These are phyloP conservation scores for Alca torda DNA, from an alignment of 2,797 vertebrate genomes.

Conservation along the genomic window DNA sequence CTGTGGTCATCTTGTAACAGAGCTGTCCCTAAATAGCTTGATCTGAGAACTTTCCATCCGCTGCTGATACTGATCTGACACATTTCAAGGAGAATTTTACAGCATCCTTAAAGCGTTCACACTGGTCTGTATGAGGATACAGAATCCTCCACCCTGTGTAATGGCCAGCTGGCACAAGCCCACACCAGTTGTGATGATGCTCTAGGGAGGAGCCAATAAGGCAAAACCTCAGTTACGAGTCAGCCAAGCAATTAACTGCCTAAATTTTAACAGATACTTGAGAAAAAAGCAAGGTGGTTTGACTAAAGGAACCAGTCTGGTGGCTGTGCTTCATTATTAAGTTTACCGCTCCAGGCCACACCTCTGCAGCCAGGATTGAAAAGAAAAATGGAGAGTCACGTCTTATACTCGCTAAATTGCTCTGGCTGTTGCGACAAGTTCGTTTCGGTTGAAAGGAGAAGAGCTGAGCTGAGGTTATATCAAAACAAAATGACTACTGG, in stretches of 20 bases:
- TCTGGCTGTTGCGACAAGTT: neutral
- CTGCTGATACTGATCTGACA: neutral
- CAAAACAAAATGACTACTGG: slow-evolving; percentile 21
- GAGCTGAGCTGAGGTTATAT: neutral
- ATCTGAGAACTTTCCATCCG: neutral
- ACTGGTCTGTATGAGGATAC: neutral
- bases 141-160: neutral
- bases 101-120: neutral
- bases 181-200: neutral
- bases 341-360: neutral
- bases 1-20: neutral
- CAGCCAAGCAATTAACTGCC: neutral
- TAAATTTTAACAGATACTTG: neutral
- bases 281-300: neutral
- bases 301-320: neutral
- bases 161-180: neutral
- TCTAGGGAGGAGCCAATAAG: neutral
- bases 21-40: neutral
- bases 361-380: neutral
- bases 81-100: neutral
- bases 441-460: neutral
- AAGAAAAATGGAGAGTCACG: neutral
- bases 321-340: neutral
- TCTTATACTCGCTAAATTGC: neutral
- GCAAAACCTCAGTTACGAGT: neutral